Percentiles rank a stretch among this genome's conserved stretches.
phyloP scores from a whole-genome alignment of 2,797 vertebrate genomes.

The Lagocephalus sceleratus region DNA sequence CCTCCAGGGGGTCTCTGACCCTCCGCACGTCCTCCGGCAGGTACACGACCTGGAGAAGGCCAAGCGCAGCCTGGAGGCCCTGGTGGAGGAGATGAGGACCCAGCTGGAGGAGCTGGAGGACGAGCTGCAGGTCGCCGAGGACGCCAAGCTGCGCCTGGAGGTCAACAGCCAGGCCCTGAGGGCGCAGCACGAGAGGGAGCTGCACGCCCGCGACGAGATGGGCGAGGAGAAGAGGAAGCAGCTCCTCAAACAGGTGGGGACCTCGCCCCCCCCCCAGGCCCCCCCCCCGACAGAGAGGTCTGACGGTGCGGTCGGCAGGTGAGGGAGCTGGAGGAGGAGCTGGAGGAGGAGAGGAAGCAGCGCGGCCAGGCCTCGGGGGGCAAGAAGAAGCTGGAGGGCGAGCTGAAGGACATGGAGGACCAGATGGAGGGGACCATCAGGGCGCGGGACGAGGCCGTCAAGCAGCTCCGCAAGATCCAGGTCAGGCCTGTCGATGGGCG shows the following conservation, averaged over 20 bases:
- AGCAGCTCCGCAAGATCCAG: constrained; percentile 93
- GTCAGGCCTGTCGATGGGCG: too few species aligned
- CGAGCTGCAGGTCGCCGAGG: constrained; percentile 93
- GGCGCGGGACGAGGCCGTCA: constrained; percentile 89
- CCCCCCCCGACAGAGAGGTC: too few species aligned
- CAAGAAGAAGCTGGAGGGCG: constrained; percentile 95
- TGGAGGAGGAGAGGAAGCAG: constrained; percentile 95
- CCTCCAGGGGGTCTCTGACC: background rate
- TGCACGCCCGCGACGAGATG: constrained; percentile 87
- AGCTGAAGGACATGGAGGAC: constrained; percentile 89
- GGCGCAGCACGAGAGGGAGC: constrained; percentile 89
- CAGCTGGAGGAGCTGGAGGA: constrained; percentile 96
- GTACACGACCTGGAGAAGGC: constrained; percentile 95
- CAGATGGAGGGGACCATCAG: constrained; percentile 87
- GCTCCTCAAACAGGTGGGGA: constrained; percentile 85
- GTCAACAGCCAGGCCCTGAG: constrained; percentile 93
- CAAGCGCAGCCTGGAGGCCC: constrained; percentile 87
- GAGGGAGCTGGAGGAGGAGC: constrained; percentile 89
- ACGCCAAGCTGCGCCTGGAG: constrained; percentile 92
- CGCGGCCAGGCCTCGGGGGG: constrained; percentile 78
- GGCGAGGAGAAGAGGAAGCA: constrained; percentile 92
- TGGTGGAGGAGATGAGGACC: constrained; percentile 92
- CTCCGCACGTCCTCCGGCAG: constrained; percentile 52
- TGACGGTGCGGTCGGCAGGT: constrained; percentile 74
- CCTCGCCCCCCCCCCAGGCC: too few species aligned